Conservation (phyloP, 2,888 invertebrate species). For the Lacanobia oleracea region DNA sequence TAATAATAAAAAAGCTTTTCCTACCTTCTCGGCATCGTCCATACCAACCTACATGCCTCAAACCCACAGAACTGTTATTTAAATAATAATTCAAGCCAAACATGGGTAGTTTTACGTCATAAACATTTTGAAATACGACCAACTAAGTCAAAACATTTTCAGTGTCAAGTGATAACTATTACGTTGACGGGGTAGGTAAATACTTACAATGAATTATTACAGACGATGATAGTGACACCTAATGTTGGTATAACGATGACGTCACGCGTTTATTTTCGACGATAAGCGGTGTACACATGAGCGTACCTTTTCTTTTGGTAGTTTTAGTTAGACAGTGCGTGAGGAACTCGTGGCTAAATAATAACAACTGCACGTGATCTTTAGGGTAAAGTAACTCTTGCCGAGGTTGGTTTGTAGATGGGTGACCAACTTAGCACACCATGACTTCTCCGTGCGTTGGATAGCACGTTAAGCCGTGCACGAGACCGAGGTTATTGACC, state of each 20-base stretch:
- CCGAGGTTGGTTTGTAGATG: background rate
- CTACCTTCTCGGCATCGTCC: background rate
- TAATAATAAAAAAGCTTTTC: background rate
- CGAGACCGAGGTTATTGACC: no score
- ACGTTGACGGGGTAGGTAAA: constrained; percentile 44
- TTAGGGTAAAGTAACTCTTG: background rate
- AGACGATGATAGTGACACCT: constrained; percentile 29
- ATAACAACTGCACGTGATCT: background rate
- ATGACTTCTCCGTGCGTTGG: no score
- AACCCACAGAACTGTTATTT: background rate
- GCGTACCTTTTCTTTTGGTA: background rate
- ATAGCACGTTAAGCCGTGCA: no score
- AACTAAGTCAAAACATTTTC: constrained; percentile 17
- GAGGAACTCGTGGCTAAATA: background rate
- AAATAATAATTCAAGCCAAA: constrained; percentile 17
- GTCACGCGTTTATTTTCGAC: constrained; percentile 49
- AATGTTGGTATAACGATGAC: constrained; percentile 39
- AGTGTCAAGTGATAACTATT: constrained; percentile 37
- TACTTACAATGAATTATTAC: constrained; percentile 36
- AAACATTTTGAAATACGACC: constrained; percentile 8
- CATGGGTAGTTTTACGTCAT: background rate
- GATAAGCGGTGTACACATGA: constrained; percentile 41
- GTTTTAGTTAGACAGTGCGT: background rate
- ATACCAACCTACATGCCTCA: background rate
- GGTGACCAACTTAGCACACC: no score